These are phyloP conservation scores for Erynnis tages DNA, from an alignment of 2,888 invertebrate genomes.

Conservation along the genomic window DNA sequence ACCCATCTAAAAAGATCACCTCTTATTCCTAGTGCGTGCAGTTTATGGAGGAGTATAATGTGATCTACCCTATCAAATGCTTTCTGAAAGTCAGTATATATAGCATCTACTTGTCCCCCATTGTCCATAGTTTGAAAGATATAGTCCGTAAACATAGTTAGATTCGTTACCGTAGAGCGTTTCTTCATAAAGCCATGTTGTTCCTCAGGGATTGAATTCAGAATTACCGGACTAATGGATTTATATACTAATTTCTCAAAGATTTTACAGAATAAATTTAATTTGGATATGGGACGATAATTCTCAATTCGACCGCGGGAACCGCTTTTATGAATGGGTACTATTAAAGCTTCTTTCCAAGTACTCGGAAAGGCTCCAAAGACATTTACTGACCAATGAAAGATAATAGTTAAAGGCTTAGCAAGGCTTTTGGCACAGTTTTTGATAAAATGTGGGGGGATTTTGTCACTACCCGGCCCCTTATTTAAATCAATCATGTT, in stretches of 20 bases:
- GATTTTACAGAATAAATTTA: slow-evolving; percentile 14
- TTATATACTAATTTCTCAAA: slow-evolving; percentile 8
- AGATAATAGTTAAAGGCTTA: neutral
- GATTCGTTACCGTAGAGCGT: neutral
- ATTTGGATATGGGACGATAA: slow-evolving; percentile 13
- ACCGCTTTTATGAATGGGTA: slow-evolving; percentile 14
- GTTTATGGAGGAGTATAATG: neutral
- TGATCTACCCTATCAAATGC: neutral
- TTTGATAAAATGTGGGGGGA: slow-evolving; percentile 4
- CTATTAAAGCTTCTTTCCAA: slow-evolving; percentile 2
- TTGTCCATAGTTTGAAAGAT: neutral
- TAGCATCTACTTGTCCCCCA: neutral
- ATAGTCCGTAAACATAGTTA: neutral
- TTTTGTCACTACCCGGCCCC: slow-evolving; percentile 10
- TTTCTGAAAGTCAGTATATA: neutral
- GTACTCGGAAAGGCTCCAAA: neutral
- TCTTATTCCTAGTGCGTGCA: neutral
- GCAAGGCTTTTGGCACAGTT: neutral
- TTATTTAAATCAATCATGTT: neutral
- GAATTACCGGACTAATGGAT: neutral
- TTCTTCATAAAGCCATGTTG: slow-evolving; percentile 8
- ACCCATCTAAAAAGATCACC: neutral
- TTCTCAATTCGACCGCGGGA: slow-evolving; percentile 3
- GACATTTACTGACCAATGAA: neutral
- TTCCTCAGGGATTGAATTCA: neutral